Conservation (phyloP, 2,888 invertebrate genomes). For the Geophilus truncorum region DNA sequence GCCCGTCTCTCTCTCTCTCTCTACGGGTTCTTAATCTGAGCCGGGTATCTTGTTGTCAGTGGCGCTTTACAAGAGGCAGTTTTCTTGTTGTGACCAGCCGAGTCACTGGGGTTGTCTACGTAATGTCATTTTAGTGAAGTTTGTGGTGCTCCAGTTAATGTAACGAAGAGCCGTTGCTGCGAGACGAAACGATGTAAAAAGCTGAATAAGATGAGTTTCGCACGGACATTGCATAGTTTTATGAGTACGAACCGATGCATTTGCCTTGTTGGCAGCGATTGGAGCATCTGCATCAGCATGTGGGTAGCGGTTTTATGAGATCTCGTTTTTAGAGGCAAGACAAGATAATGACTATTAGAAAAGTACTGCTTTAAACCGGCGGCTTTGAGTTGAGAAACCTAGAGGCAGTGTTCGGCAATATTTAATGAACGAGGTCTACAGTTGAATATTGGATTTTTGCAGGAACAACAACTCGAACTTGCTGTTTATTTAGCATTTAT, state of each 20-base stretch:
- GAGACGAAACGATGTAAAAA: neutral
- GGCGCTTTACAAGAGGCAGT: slow-evolving; percentile 20
- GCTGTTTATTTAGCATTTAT: neutral
- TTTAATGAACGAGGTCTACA: neutral
- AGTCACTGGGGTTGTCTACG: neutral
- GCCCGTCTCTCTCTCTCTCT: neutral
- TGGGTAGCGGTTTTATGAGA: neutral
- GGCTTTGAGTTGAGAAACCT: neutral
- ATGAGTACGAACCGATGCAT: neutral
- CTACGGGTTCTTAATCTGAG: neutral
- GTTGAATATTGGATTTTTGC: slow-evolving; percentile 1
- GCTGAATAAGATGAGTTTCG: neutral
- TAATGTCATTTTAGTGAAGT: slow-evolving; percentile 10
- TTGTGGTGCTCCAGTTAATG: neutral
- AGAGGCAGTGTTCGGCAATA: neutral
- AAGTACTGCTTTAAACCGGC: neutral
- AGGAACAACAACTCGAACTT: neutral
- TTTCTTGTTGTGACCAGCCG: slow-evolving; percentile 10
- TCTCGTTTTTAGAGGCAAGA: neutral
- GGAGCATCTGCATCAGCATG: neutral
- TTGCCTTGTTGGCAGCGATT: neutral
- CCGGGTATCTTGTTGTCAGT: slow-evolving; percentile 1
- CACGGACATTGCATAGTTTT: neutral
- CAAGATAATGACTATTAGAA: neutral
- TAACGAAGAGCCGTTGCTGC: neutral